Base-by-base conservation (phyloP, 2,797 vertebrate genomes). In the Gila robusta region DNA sequence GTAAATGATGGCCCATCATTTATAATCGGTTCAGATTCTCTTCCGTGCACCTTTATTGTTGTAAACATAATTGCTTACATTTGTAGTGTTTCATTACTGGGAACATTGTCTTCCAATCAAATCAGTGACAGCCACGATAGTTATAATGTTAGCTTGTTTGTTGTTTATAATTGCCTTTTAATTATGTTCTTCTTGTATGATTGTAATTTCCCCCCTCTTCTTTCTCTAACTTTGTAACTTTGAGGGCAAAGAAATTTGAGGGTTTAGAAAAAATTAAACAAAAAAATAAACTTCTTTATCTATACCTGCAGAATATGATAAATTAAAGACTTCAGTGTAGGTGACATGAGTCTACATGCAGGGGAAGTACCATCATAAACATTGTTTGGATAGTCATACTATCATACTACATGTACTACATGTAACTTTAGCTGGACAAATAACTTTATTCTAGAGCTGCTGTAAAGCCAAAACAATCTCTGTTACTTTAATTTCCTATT, bases 91-190 rank as follows among this genome's bases (percentile, higher is more conserved):
- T 79, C 44, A 70, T 70, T 70, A 79, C 74, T 23, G 83, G 12
- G 11, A 59, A 79, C 83, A 79, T 44, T 84, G 74, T 79, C 64
- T 70, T 79, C 74, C 74, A 84, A 79, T 84, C 83, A 84, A 79
- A 59, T 70, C 64, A 59, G 74, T 84, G 74, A 59, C 74, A 71
- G 47, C 12, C 47, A 35, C 17, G 11, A 70, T 83, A 7, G 72
- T 64, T 76, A 76, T 79, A 59, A 70, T 71, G 74, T 70, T 78
- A 70, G 62, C 64, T 78, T 84, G 73, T 79, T 84, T 84, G 74
- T 70, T 79, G 62, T 69, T 76, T 70, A 70, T 84, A 84, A 84
- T 79, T 87, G 49, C 66, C 35, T 64, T 79, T 79, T 80, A 74
- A 81, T 82, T 76, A 67, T 23, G 44, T 52, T 70, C 72, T 41